These are phyloP conservation scores for Acropternis orthonyx DNA, from an alignment of 2,797 vertebrate genomes.

Conservation along the genomic window DNA sequence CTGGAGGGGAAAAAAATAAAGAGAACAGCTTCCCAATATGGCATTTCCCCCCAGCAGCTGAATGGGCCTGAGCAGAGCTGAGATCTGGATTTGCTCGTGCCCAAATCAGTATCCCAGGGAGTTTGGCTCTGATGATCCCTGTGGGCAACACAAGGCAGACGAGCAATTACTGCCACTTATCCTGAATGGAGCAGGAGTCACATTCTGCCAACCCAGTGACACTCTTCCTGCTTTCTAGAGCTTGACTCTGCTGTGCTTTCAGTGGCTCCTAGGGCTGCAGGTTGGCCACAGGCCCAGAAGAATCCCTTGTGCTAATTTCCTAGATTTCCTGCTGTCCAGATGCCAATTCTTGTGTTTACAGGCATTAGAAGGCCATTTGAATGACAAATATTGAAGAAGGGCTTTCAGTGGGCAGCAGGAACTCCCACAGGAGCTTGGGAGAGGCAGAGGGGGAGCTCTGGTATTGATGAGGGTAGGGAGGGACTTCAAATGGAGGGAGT, in stretches of 20 bases:
- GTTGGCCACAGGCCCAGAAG: conserved; percentile 59
- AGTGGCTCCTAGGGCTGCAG: conserved; percentile 19
- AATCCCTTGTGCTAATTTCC: conserved; percentile 50
- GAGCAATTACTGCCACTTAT: not conserved
- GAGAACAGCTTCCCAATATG: not conserved
- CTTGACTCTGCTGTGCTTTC: conserved; percentile 8
- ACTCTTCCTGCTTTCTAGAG: conserved; percentile 19
- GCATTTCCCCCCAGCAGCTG: not conserved
- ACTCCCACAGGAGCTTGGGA: not conserved
- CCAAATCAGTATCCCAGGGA: not conserved
- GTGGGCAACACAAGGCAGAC: not conserved
- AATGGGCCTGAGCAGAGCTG: not conserved
- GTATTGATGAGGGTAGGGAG: not conserved
- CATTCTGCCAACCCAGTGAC: conserved; percentile 6
- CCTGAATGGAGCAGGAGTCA: not conserved
- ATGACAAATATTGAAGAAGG: not conserved
- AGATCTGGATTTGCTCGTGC: not conserved
- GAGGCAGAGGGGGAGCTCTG: not conserved
- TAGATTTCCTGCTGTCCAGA: conserved; percentile 53
- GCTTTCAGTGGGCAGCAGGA: not conserved
- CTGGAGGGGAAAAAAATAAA: not conserved
- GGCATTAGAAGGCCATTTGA: not conserved
- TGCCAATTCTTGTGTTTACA: conserved; percentile 49
- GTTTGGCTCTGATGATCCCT: not conserved
- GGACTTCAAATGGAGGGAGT: not conserved